Evolutionary conservation across 2,888 invertebrate species (phyloP).

Genomic region (Xestia c-nigrum): DNA sequence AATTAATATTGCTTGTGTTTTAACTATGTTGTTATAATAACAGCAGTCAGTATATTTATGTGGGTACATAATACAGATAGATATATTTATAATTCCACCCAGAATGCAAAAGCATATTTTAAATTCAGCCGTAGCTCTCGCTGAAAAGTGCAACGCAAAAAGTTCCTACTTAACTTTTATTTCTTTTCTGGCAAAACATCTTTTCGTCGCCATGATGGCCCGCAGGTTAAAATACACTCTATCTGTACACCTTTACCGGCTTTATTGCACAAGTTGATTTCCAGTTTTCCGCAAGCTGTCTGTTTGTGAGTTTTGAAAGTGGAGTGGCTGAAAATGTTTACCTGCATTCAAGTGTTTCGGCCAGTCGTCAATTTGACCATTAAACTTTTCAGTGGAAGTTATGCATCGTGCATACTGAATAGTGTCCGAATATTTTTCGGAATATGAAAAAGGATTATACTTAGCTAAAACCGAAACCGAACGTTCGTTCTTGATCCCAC

Average conservation of each 20-base stretch:
- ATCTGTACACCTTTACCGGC: too few relatives aligned
- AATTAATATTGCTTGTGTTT: conserved; percentile 5
- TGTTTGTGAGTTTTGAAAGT: neutral
- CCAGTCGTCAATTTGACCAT: neutral
- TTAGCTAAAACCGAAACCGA: neutral
- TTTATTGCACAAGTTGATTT: conserved; percentile 8
- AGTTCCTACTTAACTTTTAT: conserved; percentile 17
- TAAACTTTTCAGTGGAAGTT: neutral
- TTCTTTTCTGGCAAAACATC: neutral
- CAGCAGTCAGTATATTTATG: neutral
- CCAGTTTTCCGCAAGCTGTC: neutral
- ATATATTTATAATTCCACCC: neutral
- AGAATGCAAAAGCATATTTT: conserved; percentile 20
- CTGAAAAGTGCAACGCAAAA: conserved; percentile 21
- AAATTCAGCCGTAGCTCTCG: conserved; percentile 18
- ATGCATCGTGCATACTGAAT: neutral
- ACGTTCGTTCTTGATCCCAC: neutral
- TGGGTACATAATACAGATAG: neutral
- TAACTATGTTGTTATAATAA: neutral
- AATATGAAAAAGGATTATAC: neutral
- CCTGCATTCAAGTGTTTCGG: neutral
- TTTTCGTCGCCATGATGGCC: neutral
- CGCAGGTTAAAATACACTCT: conserved; percentile 3
- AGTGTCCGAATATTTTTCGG: too few relatives aligned
- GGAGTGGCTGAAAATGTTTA: neutral